Conservation (phyloP, 2,113 vertebrate genomes). For the human region DNA sequence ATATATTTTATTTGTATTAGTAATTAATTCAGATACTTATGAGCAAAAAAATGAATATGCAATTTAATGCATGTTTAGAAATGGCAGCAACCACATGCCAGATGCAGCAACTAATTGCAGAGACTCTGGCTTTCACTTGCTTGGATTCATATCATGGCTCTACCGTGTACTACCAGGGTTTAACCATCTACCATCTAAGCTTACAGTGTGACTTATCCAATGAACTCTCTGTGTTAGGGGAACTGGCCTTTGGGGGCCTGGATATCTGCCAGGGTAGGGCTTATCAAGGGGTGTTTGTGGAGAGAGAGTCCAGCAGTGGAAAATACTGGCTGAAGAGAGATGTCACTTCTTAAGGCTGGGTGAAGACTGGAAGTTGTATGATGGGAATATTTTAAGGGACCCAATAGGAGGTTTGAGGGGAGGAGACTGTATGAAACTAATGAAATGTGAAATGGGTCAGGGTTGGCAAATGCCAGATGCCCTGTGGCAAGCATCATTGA, state of each 20-base stretch:
- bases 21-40: background rate
- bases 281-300: background rate
- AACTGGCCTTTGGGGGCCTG: background rate
- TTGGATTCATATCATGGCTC: background rate
- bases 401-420: background rate
- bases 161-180: background rate
- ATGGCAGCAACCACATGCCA: background rate
- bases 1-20: slow-evolving; percentile 30
- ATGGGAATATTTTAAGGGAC: background rate
- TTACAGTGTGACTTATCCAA: background rate
- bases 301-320: background rate
- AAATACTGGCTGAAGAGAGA: background rate
- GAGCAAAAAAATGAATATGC: background rate
- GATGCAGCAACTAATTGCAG: background rate
- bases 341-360: background rate
- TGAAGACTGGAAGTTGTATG: background rate
- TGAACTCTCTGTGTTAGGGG: background rate
- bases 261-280: background rate
- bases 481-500: background rate
- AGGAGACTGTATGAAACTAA: background rate
- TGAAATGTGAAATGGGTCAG: background rate
- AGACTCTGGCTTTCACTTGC: background rate
- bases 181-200: background rate
- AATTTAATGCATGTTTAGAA: slow-evolving; percentile 4
- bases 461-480: background rate